These are phyloP conservation scores for Archips crataeganus DNA, from an alignment of 2,888 invertebrate species.

Conservation along the genomic window DNA sequence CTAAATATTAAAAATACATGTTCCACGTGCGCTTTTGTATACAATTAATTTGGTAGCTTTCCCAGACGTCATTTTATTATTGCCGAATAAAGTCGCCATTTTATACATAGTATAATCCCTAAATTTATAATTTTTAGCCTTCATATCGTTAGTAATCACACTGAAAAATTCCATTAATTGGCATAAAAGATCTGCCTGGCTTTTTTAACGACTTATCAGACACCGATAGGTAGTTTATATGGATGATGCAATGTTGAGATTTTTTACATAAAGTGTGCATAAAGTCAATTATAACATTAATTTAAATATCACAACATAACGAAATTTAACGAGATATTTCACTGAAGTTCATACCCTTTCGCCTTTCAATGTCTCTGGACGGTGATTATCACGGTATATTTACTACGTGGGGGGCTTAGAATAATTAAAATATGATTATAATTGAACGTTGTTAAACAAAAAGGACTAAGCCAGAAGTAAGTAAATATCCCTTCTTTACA, in stretches of 20 bases:
- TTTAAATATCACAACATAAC: background rate
- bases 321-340: slow-evolving; percentile 3
- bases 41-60: too few species aligned
- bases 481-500: too few species aligned
- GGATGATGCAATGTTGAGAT: slow-evolving; percentile 48
- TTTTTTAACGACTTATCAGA: slow-evolving; percentile 16
- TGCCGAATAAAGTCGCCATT: too few species aligned
- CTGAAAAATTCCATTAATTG: background rate
- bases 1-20: too few species aligned
- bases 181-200: background rate
- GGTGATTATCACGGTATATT: background rate
- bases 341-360: slow-evolving; percentile 6
- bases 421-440: background rate
- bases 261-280: background rate
- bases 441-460: background rate
- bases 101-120: too few species aligned
- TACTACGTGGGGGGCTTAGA: background rate
- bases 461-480: too few species aligned
- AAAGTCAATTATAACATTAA: too few species aligned
- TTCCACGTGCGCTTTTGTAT: too few species aligned
- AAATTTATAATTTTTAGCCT: too few species aligned
- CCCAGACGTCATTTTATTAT: too few species aligned
- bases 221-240: slow-evolving; percentile 10
- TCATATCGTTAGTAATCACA: too few species aligned
- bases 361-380: slow-evolving; percentile 1